phyloP scores from a whole-genome alignment of 92 coral and sea anemone genomes.

The Muricea muricata region DNA sequence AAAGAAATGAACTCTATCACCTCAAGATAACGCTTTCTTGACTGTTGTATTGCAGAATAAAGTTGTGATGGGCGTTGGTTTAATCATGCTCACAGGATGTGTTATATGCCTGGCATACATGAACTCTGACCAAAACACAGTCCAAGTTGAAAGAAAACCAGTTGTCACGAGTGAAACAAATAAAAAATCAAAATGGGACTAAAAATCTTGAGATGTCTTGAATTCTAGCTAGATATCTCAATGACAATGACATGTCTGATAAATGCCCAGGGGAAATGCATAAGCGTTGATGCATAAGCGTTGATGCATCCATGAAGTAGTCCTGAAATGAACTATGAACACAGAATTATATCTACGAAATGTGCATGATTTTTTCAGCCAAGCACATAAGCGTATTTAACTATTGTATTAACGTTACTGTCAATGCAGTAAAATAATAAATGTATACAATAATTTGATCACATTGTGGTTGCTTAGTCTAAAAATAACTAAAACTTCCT shows the following conservation, averaged over 20 bases:
- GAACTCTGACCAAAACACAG: conserved; percentile 51
- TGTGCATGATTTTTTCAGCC: too few relatives aligned
- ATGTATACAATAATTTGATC: not conserved
- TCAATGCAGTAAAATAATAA: not conserved
- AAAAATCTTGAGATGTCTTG: not conserved
- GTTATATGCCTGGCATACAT: conserved; percentile 82
- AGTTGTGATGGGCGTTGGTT: conserved; percentile 89
- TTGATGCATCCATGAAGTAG: too few relatives aligned
- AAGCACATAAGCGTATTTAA: too few relatives aligned
- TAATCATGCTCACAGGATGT: conserved; percentile 83
- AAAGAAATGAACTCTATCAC: too few relatives aligned
- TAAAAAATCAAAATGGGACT: conserved; percentile 40
- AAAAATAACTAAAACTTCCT: not conserved
- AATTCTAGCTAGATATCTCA: too few relatives aligned
- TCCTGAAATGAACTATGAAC: too few relatives aligned
- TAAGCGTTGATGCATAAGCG: too few relatives aligned
- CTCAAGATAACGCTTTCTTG: too few relatives aligned
- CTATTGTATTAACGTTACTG: not conserved
- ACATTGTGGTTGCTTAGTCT: not conserved
- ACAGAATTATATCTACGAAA: too few relatives aligned
- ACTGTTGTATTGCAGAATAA: conserved; percentile 76
- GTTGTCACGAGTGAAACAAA: not conserved
- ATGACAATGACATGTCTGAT: too few relatives aligned
- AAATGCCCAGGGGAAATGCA: too few relatives aligned
- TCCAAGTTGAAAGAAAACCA: not conserved